phyloP scores from a whole-genome alignment of 2,888 invertebrate species.

The Noctua pronuba region DNA sequence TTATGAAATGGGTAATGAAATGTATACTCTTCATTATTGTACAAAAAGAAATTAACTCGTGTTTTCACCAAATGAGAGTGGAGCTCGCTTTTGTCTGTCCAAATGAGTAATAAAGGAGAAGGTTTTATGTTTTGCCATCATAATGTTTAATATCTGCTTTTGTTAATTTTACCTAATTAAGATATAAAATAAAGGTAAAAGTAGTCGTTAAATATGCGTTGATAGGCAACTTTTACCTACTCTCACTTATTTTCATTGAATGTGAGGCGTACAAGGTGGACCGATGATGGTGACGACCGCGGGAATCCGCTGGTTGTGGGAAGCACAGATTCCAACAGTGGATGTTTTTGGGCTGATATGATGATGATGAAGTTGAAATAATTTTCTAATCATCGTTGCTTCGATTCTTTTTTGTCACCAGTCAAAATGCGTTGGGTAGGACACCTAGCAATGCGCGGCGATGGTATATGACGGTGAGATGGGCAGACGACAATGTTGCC shows the following conservation, averaged over 20 bases:
- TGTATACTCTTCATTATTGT: conserved; percentile 29
- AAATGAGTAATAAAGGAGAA: conserved; percentile 36
- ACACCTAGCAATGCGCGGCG: not conserved
- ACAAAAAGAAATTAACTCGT: conserved; percentile 20
- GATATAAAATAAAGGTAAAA: not conserved
- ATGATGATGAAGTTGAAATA: not conserved
- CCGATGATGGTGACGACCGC: not conserved
- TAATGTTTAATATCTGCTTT: conserved; percentile 32
- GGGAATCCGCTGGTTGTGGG: not conserved
- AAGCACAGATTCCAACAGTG: not conserved
- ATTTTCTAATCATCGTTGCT: not conserved
- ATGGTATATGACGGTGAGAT: not conserved
- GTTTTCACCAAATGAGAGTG: conserved; percentile 39
- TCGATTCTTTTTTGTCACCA: not conserved
- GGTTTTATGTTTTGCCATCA: conserved; percentile 22
- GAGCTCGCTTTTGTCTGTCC: conserved; percentile 11
- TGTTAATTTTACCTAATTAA: conserved; percentile 24
- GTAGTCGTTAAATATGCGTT: not conserved
- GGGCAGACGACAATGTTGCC: not conserved
- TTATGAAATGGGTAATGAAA: conserved; percentile 36
- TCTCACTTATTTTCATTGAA: not conserved
- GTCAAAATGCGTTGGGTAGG: not conserved
- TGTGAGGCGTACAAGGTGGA: not conserved
- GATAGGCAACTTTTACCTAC: not conserved
- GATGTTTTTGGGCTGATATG: not conserved